These are phyloP conservation scores for Marronus borbonicus DNA, from an alignment of 2,888 invertebrate genomes.

Conservation along the genomic window DNA sequence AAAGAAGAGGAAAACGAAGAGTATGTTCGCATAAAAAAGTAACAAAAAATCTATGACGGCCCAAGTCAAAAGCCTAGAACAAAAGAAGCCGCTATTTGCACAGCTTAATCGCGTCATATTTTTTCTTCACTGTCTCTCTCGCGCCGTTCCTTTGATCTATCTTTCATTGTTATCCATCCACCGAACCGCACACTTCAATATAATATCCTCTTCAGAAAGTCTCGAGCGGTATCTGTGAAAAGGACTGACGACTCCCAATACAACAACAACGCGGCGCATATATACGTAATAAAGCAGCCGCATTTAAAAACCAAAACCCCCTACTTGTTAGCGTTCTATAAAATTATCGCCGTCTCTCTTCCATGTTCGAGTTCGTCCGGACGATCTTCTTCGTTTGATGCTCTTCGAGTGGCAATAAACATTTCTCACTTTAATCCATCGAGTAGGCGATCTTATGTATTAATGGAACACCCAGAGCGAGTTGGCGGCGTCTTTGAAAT, in stretches of 20 bases:
- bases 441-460: slow-evolving; percentile 66
- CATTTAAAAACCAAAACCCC: slow-evolving; percentile 62
- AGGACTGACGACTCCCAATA: slow-evolving; percentile 25
- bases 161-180: slow-evolving; percentile 21
- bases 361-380: slow-evolving; percentile 42
- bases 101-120: slow-evolving; percentile 48
- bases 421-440: slow-evolving; percentile 50
- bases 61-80: slow-evolving; percentile 35
- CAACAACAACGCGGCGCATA: slow-evolving; percentile 2
- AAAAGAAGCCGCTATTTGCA: slow-evolving; percentile 49
- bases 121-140: slow-evolving; percentile 35
- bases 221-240: slow-evolving; percentile 45
- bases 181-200: slow-evolving; percentile 29
- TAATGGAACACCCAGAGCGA: slow-evolving; percentile 70
- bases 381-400: slow-evolving; percentile 52
- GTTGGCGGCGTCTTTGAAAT: slow-evolving; percentile 69
- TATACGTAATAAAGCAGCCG: slow-evolving; percentile 50
- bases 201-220: slow-evolving; percentile 32
- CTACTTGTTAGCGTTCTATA: slow-evolving; percentile 65
- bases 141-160: neutral
- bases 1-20: neutral
- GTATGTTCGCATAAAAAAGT: neutral
- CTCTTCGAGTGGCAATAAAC: slow-evolving; percentile 45
- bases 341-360: slow-evolving; percentile 62
- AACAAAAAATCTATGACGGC: slow-evolving; percentile 28